Conservation (phyloP, 1,140 invertebrate genomes). For the Drosophila carrolli region DNA sequence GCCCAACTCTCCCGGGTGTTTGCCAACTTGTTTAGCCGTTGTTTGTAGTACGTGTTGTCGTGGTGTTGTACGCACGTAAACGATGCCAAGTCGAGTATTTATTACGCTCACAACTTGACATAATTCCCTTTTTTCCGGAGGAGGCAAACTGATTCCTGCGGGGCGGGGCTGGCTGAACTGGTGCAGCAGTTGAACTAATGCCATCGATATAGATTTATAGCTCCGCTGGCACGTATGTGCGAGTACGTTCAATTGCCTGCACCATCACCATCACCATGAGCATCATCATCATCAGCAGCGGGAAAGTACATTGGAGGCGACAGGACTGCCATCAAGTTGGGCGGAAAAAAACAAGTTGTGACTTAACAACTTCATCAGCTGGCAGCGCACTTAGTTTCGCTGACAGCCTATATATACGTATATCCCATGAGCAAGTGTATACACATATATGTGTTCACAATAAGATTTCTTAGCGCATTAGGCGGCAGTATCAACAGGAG, state of each 20-base stretch:
- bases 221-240: constrained; percentile 49
- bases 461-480: constrained; percentile 76
- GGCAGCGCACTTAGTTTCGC: constrained; percentile 57
- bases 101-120: constrained; percentile 81
- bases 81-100: constrained; percentile 73
- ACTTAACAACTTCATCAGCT: constrained; percentile 78
- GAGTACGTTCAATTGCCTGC: constrained; percentile 63
- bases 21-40: constrained; percentile 50
- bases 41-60: constrained; percentile 67
- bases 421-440: constrained; percentile 1
- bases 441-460: constrained; percentile 35
- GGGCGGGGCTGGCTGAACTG: constrained; percentile 31
- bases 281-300: constrained; percentile 11
- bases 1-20: constrained; percentile 26
- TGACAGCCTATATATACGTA: constrained; percentile 11
- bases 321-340: constrained; percentile 21
- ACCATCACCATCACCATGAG: constrained; percentile 26
- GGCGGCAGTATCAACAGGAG: constrained; percentile 42
- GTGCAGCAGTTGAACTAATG: constrained; percentile 64
- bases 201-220: constrained; percentile 76
- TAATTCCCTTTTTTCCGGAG: constrained; percentile 70
- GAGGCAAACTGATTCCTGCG: constrained; percentile 21
- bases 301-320: constrained; percentile 32
- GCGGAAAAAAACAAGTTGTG: constrained; percentile 59
- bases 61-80: constrained; percentile 75